Base-by-base conservation (phyloP, 2,888 invertebrate species). In the Xylota sylvarum region DNA sequence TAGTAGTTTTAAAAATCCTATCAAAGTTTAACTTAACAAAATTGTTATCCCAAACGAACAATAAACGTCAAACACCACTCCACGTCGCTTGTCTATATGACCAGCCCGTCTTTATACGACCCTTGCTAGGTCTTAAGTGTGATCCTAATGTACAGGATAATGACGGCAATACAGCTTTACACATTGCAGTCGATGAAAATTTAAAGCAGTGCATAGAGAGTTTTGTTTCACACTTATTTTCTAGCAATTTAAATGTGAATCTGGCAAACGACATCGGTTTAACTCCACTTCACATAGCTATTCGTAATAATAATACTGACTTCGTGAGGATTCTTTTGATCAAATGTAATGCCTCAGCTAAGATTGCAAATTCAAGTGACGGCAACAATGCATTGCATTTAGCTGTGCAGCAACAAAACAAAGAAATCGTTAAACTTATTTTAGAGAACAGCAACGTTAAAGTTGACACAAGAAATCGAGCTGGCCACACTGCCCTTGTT, bases 251-350 rank as follows among this genome's bases (percentile, higher is more conserved):
- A n/a, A 88, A 92, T 64, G 86, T 91, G 2, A 90, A 91, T 17
- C 83, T 91, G 0, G 89, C 89, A 3, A 93, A 93, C 76, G 90
- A 93, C 90, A 93, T 93, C 56, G 94, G 94, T 0, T 89, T 93
- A 72, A 94, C 94, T 0, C 92, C 94, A 0, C 89, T 95, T 12
- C 93, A 94, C 88, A 89, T 94, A 69, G 95, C 95, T 5, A 94
- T 95, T 1, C 89, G 91, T 32, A 92, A 92, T 52, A 93, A 94
- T 40, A 94, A 94, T 89, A 90, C 94, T 10, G 91, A 93, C 23
- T 93, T 93, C 89, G 91, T 93, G 1, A 92, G 93, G 76, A 89
- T 92, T 35, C 89, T 94, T 7, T 90, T 94, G 14, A 90, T 92
- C 60, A 92, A 93, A 35, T 93, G 94, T 35, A 94, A 89, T 17